Evolutionary conservation across 2,113 vertebrate species (phyloP).

Genomic region (Miniopterus natalensis): DNA sequence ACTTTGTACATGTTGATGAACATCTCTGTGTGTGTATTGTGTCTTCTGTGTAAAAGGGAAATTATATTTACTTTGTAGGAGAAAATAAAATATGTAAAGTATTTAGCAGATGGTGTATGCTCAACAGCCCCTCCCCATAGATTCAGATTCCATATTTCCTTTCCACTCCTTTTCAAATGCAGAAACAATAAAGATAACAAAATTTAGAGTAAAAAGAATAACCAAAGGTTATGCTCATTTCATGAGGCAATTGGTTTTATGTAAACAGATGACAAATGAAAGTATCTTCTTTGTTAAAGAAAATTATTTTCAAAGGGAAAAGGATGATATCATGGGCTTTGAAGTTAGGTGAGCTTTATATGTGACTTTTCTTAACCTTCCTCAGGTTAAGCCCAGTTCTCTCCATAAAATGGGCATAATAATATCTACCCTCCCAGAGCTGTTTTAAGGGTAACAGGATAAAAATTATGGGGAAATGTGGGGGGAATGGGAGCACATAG

Average conservation of each 20-base stretch:
- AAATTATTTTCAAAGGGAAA: constrained; percentile 27
- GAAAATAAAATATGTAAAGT: constrained; percentile 40
- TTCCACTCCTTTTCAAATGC: background rate
- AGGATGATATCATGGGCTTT: background rate
- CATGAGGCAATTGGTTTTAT: background rate
- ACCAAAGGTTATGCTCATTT: background rate
- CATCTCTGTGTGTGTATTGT: background rate
- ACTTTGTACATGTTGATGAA: background rate
- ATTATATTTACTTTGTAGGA: constrained; percentile 17
- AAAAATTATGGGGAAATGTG: background rate
- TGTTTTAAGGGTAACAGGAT: background rate
- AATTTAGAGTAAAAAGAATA: background rate
- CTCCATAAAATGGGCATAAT: background rate
- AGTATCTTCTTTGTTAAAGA: constrained; percentile 18
- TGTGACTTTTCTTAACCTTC: background rate
- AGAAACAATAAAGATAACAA: background rate
- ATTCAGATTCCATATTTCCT: background rate
- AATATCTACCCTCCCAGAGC: background rate
- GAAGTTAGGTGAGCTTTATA: background rate
- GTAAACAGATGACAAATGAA: constrained; percentile 9
- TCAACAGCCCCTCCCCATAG: background rate
- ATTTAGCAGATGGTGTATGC: background rate
- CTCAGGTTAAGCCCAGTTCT: background rate
- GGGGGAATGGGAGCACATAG: background rate
- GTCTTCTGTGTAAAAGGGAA: constrained; percentile 32